Percentiles rank a stretch among this genome's conserved stretches.
Evolutionary conservation across 2,888 invertebrate species (phyloP).

Genomic region (Aelia acuminata): DNA sequence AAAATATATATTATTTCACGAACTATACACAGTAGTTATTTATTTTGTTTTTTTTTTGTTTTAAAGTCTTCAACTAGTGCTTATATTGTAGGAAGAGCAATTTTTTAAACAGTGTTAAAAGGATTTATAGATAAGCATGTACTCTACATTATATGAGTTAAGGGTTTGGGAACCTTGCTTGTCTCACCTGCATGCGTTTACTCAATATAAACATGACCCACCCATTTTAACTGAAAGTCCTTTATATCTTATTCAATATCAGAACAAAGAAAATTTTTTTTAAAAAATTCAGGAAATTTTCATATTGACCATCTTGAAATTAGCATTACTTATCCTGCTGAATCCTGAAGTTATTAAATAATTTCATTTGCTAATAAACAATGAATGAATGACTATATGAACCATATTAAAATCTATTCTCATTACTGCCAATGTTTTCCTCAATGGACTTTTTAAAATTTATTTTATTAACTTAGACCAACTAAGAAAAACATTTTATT

Average conservation of each 20-base stretch:
- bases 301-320: neutral
- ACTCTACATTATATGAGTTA: constrained; percentile 40
- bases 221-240: constrained; percentile 13
- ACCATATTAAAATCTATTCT: too few species aligned
- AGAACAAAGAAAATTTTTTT: neutral
- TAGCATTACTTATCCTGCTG: neutral
- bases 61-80: neutral
- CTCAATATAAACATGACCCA: neutral
- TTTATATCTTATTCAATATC: neutral
- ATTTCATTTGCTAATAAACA: too few species aligned
- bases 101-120: constrained; percentile 11
- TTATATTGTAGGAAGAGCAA: constrained; percentile 18
- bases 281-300: neutral
- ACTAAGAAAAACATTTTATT: too few species aligned
- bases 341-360: too few species aligned
- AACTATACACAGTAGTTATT: constrained; percentile 31
- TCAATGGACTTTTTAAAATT: too few species aligned
- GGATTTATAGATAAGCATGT: constrained; percentile 29
- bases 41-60: neutral
- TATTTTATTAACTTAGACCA: too few species aligned
- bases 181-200: constrained; percentile 53
- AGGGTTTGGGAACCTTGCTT: constrained; percentile 50
- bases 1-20: constrained; percentile 21
- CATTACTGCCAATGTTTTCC: too few species aligned
- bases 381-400: too few species aligned